phyloP scores from a whole-genome alignment of 2,797 vertebrate genomes.

The Distichodus sexfasciatus region DNA sequence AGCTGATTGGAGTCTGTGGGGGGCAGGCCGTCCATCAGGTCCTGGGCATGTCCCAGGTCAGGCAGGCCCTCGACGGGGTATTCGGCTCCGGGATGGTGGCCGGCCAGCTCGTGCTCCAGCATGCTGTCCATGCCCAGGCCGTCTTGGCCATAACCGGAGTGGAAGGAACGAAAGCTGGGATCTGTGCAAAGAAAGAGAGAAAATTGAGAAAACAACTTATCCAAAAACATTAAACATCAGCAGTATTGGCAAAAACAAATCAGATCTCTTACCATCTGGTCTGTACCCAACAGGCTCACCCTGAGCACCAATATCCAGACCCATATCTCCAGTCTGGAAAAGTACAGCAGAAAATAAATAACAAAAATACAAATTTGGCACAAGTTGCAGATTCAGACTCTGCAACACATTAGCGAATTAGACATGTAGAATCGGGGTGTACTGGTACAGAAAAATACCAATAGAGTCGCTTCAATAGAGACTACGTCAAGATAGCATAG shows the following conservation, averaged over 20 bases:
- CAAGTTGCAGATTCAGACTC: too few relatives aligned
- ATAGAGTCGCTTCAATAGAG: constrained; percentile 81
- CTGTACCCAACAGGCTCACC: constrained; percentile 95
- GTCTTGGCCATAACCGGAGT: constrained; percentile 93
- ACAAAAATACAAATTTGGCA: too few relatives aligned
- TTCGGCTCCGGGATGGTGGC: constrained; percentile 93
- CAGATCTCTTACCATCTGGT: constrained; percentile 82
- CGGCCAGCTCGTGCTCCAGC: constrained; percentile 94
- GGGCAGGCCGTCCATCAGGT: constrained; percentile 96
- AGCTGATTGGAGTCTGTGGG: constrained; percentile 96
- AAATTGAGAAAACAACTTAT: too few relatives aligned
- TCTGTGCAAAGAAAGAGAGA: constrained; percentile 66
- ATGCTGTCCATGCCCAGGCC: constrained; percentile 93
- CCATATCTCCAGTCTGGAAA: constrained; percentile 89
- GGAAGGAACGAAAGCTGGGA: constrained; percentile 91
- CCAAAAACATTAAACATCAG: too few relatives aligned
- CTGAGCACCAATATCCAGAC: constrained; percentile 92
- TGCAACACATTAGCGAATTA: too few relatives aligned
- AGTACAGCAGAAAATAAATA: too few relatives aligned
- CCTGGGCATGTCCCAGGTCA: constrained; percentile 96
- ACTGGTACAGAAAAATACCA: constrained; percentile 93
- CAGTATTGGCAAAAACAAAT: not conserved
- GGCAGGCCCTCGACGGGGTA: constrained; percentile 96
- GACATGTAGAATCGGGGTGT: too few relatives aligned
- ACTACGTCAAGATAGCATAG: constrained; percentile 72